Conservation (phyloP, 2,797 vertebrate species). For the Parauchenoglanis ngamensis region DNA sequence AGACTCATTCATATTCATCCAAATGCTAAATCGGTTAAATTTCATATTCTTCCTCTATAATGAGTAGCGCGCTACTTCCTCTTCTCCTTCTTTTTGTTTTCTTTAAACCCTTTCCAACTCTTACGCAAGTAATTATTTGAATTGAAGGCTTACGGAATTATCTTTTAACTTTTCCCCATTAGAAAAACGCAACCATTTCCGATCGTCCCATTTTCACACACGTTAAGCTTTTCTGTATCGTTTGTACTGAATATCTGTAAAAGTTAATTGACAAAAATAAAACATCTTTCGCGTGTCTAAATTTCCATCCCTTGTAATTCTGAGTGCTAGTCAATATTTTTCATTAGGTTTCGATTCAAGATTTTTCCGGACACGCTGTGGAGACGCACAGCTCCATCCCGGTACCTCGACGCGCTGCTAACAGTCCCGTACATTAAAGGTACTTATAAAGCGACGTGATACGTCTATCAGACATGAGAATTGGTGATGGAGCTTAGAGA, state of each 20-base stretch:
- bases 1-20: slow-evolving; percentile 15
- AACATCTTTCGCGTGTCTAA: neutral
- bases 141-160: neutral
- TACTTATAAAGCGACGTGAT: too few species aligned
- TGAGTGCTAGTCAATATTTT: too few species aligned
- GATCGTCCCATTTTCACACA: neutral
- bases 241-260: neutral
- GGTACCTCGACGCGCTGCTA: too few species aligned
- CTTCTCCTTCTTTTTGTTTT: neutral
- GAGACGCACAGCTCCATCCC: too few species aligned
- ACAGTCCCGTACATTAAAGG: too few species aligned
- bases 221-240: too few species aligned
- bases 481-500: too few species aligned
- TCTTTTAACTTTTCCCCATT: neutral
- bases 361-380: too few species aligned
- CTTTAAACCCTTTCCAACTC: neutral
- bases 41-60: neutral
- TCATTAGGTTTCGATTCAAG: too few species aligned
- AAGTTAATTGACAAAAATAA: neutral
- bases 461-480: too few species aligned
- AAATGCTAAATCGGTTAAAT: slow-evolving; percentile 9
- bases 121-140: neutral
- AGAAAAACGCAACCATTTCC: neutral
- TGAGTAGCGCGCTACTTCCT: neutral
- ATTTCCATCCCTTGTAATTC: too few species aligned